Evolutionary conservation across 2,797 vertebrate genomes (phyloP).

Genomic region (Lateolabrax maculatus): DNA sequence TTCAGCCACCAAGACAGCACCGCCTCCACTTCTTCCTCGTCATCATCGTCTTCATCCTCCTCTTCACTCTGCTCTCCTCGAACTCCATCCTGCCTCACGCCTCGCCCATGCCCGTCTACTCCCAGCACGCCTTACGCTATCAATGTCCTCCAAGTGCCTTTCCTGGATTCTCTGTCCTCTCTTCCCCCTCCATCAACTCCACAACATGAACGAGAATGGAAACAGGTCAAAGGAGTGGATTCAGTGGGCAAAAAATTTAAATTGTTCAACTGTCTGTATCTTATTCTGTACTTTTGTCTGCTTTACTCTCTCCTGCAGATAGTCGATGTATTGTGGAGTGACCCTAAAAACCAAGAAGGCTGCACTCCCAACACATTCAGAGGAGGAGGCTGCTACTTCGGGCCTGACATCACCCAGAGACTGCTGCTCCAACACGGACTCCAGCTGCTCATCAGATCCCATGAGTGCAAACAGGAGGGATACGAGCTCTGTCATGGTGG

Average conservation of each 20-base stretch:
- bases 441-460: constrained; percentile 94
- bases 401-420: constrained; percentile 90
- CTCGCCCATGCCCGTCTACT: constrained; percentile 63
- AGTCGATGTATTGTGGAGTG: constrained; percentile 95
- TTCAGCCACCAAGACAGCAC: constrained; percentile 73
- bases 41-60: constrained; percentile 79
- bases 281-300: neutral
- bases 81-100: constrained; percentile 70
- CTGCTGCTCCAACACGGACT: constrained; percentile 89
- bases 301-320: constrained; percentile 80
- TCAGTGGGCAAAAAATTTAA: neutral
- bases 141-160: constrained; percentile 79
- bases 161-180: constrained; percentile 80
- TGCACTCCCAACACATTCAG: constrained; percentile 92
- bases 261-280: neutral
- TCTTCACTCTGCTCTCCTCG: constrained; percentile 82
- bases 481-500: constrained; percentile 94
- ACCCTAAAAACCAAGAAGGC: constrained; percentile 91
- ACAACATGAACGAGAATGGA: constrained; percentile 87
- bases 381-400: constrained; percentile 97
- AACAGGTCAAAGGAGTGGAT: constrained; percentile 84
- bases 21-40: constrained; percentile 78
- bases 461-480: constrained; percentile 96
- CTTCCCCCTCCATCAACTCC: constrained; percentile 74
- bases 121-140: constrained; percentile 66